Evolutionary conservation across 2,888 invertebrate species (phyloP).

Genomic region (Andrena bicolor): DNA sequence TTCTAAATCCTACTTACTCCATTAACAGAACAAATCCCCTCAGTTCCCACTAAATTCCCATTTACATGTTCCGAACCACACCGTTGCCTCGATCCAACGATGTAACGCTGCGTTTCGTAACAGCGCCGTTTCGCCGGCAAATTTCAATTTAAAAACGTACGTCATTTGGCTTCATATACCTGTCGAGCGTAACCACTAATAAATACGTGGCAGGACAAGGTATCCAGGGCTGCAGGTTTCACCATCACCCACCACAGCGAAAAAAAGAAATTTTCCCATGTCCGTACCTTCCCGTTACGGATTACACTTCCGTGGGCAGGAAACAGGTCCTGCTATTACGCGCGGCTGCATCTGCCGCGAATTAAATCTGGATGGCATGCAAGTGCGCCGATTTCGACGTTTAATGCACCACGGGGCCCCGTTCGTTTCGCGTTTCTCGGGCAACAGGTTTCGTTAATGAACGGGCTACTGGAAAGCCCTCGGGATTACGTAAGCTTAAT

Average conservation of each 20-base stretch:
- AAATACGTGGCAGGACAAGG: not conserved
- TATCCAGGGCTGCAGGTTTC: slow-evolving; percentile 15
- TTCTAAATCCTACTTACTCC: too few relatives aligned
- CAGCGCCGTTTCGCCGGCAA: too few relatives aligned
- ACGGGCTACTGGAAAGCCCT: slow-evolving; percentile 52
- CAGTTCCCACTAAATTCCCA: too few relatives aligned
- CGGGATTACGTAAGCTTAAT: slow-evolving; percentile 56
- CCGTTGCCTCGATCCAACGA: too few relatives aligned
- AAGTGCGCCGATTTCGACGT: slow-evolving; percentile 32
- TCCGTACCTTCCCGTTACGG: slow-evolving; percentile 68
- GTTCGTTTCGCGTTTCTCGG: slow-evolving; percentile 47
- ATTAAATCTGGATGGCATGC: slow-evolving; percentile 53
- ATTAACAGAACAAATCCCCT: too few relatives aligned
- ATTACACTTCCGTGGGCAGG: slow-evolving; percentile 69
- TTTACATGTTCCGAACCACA: too few relatives aligned
- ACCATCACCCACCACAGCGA: not conserved
- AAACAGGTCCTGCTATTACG: slow-evolving; percentile 57
- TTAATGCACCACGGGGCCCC: slow-evolving; percentile 17
- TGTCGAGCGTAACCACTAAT: too few relatives aligned
- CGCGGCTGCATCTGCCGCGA: slow-evolving; percentile 64
- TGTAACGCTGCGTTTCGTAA: too few relatives aligned
- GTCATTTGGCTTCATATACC: too few relatives aligned
- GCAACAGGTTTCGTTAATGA: slow-evolving; percentile 67
- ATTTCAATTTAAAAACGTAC: too few relatives aligned
- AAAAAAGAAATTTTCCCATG: slow-evolving; percentile 39